Conservation (phyloP, 2,113 vertebrate species). For the Fukomys damarensis region DNA sequence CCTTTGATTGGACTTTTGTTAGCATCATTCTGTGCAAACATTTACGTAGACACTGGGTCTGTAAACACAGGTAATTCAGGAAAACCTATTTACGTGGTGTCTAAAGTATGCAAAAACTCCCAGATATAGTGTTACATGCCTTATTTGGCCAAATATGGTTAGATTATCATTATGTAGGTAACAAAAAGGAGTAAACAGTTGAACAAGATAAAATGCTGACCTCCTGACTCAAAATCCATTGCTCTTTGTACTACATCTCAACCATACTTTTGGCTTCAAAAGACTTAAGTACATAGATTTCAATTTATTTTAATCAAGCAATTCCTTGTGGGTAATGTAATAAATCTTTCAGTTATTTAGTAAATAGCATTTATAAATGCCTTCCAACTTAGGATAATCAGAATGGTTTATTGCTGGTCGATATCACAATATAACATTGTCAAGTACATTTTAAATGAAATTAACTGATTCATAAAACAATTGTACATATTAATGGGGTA, state of each 20-base stretch:
- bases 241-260: not conserved
- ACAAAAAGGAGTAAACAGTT: not conserved
- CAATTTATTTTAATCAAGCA: not conserved
- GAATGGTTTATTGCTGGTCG: not conserved
- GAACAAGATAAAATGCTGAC: not conserved
- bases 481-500: not conserved
- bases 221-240: not conserved
- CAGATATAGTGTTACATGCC: not conserved
- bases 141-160: not conserved
- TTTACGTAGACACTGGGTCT: constrained; percentile 95
- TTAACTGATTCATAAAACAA: not conserved
- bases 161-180: not conserved
- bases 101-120: not conserved
- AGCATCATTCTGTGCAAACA: constrained; percentile 91
- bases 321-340: not conserved
- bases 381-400: not conserved
- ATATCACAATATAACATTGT: not conserved
- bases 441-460: not conserved
- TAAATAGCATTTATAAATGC: not conserved
- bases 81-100: not conserved
- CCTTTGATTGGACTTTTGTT: constrained; percentile 94
- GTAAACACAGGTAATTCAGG: constrained; percentile 90
- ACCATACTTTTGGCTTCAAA: not conserved
- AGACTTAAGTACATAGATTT: not conserved
- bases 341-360: not conserved